phyloP scores from a whole-genome alignment of 2,888 invertebrate species.

The Alloscopus bannaensis region DNA sequence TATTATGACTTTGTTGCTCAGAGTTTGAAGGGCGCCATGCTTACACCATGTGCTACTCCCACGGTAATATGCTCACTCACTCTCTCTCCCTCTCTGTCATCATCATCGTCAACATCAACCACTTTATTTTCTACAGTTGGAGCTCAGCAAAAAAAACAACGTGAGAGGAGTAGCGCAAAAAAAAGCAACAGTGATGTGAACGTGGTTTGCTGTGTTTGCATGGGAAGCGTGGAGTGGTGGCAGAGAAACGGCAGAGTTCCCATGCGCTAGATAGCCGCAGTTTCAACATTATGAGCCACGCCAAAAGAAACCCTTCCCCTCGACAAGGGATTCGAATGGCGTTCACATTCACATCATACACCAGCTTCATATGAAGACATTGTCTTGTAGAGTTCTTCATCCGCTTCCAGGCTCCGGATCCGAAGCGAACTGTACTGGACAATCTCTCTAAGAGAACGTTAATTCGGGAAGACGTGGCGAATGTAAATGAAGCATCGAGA shows the following conservation, averaged over 20 bases:
- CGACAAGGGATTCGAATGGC: too few relatives aligned
- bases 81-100: conserved; percentile 10
- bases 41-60: conserved; percentile 67
- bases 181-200: conserved; percentile 39
- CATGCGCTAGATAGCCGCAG: conserved; percentile 16
- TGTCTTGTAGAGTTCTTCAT: too few relatives aligned
- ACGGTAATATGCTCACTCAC: conserved; percentile 22
- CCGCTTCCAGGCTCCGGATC: too few relatives aligned
- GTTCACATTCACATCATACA: too few relatives aligned
- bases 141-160: neutral
- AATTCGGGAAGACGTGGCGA: too few relatives aligned
- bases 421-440: too few relatives aligned
- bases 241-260: conserved; percentile 5
- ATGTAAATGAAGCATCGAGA: too few relatives aligned
- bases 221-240: conserved; percentile 6
- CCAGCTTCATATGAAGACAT: too few relatives aligned
- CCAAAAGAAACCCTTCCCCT: too few relatives aligned
- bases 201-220: neutral
- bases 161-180: conserved; percentile 28
- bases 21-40: conserved; percentile 68
- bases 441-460: too few relatives aligned
- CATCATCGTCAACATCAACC: neutral
- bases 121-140: neutral
- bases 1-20: conserved; percentile 63
- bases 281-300: conserved; percentile 13